Evolutionary conservation across 2,113 vertebrate species (phyloP).

Genomic region (Meriones unguiculatus): DNA sequence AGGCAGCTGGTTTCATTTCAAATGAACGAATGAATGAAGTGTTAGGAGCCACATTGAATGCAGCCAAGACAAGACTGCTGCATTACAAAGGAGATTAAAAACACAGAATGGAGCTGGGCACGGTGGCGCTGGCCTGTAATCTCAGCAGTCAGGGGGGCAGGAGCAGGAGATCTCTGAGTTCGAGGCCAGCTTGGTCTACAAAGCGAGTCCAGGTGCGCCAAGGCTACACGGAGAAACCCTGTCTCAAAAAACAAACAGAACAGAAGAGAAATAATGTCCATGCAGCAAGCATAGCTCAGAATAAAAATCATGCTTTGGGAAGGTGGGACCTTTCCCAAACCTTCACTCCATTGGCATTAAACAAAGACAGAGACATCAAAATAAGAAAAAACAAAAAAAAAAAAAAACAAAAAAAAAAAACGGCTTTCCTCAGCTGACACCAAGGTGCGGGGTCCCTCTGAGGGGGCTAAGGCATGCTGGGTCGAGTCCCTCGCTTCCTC

Average conservation of each 20-base stretch:
- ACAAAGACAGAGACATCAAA: not conserved
- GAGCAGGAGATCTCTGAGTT: too few species aligned
- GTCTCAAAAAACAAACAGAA: too few species aligned
- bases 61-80: not conserved
- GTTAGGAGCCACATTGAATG: not conserved
- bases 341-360: not conserved
- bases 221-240: too few species aligned
- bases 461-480: not conserved
- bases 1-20: not conserved
- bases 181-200: too few species aligned
- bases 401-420: not conserved
- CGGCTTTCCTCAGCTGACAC: not conserved
- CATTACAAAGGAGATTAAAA: constrained; percentile 16
- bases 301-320: not conserved
- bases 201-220: too few species aligned
- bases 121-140: too few species aligned
- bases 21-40: not conserved
- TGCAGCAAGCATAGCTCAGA: not conserved
- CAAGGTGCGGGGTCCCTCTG: not conserved
- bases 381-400: not conserved
- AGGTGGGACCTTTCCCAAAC: not conserved
- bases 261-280: not conserved
- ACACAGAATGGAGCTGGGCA: too few species aligned
- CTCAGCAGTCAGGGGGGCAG: too few species aligned
- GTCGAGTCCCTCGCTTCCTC: not conserved